phyloP scores from a whole-genome alignment of 2,797 vertebrate genomes.

The Coracias cyanogaster region DNA sequence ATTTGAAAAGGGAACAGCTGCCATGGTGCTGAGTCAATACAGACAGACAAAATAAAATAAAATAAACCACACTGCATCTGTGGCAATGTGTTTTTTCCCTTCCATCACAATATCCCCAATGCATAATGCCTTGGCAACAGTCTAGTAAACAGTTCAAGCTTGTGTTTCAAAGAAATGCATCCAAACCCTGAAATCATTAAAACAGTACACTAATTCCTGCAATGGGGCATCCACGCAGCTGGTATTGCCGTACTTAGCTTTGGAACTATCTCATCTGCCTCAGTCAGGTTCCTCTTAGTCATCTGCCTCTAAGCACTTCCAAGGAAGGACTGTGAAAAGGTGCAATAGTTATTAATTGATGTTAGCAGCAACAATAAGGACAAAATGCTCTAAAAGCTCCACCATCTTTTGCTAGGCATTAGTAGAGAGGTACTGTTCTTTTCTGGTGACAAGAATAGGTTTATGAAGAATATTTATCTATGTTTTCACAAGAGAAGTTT shows the following conservation, averaged over 20 bases:
- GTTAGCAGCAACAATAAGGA: background rate
- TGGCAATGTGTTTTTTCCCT: constrained; percentile 19
- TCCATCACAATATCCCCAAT: constrained; percentile 25
- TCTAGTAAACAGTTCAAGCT: background rate
- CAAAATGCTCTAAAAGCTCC: background rate
- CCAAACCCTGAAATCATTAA: constrained; percentile 28
- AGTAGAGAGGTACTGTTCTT: background rate
- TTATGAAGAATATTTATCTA: background rate
- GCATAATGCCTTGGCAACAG: constrained; percentile 1
- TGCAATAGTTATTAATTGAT: background rate
- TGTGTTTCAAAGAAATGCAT: constrained; percentile 43
- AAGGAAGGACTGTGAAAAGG: background rate
- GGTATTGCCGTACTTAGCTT: background rate
- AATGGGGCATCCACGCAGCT: constrained; percentile 4
- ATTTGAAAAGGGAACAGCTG: constrained; percentile 74
- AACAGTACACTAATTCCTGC: constrained; percentile 32
- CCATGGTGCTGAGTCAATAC: constrained; percentile 70
- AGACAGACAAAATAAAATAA: constrained; percentile 68
- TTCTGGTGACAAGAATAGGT: background rate
- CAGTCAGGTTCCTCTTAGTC: background rate
- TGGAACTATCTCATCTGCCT: background rate
- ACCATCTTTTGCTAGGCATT: background rate
- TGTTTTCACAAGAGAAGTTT: background rate
- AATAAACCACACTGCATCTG: constrained; percentile 59
- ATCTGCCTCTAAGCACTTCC: background rate